These are phyloP conservation scores for Cranoglanis bouderius DNA, from an alignment of 2,113 vertebrate genomes.

Conservation along the genomic window DNA sequence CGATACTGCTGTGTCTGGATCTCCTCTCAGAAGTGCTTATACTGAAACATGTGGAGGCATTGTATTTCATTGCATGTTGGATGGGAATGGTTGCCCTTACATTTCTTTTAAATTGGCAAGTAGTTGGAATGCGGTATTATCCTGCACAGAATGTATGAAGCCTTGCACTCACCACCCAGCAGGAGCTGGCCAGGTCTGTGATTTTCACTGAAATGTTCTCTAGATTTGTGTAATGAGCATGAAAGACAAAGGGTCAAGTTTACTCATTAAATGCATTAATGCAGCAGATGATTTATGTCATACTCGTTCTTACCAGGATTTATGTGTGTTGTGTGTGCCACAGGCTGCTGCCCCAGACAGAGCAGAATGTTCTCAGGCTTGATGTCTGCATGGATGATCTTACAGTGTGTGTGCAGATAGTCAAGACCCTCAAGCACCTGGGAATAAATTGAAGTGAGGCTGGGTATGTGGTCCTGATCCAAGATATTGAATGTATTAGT, in stretches of 20 bases:
- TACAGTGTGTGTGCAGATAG: slow-evolving; percentile 80
- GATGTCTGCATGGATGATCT: slow-evolving; percentile 85
- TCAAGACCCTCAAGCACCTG: slow-evolving; percentile 83
- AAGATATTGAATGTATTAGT: background rate
- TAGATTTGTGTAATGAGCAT: background rate
- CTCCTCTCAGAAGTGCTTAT: slow-evolving; percentile 84
- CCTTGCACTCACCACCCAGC: slow-evolving; percentile 81
- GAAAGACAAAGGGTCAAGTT: background rate
- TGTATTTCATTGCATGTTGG: background rate
- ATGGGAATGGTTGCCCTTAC: background rate
- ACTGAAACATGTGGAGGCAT: slow-evolving; percentile 65
- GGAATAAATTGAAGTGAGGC: background rate
- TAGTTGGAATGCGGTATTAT: background rate
- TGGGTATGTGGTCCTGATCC: background rate
- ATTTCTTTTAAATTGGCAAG: background rate
- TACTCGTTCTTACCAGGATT: slow-evolving; percentile 6
- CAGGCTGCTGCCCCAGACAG: slow-evolving; percentile 58
- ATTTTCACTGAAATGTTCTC: slow-evolving; percentile 80
- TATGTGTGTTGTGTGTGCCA: slow-evolving; percentile 43
- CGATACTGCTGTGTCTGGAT: slow-evolving; percentile 88
- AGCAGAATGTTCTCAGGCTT: slow-evolving; percentile 85
- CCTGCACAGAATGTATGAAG: background rate
- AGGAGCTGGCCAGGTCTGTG: slow-evolving; percentile 85
- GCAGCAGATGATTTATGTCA: background rate
- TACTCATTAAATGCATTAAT: background rate